phyloP scores from a whole-genome alignment of 2,888 invertebrate species.

The Sclerodermus sp. region DNA sequence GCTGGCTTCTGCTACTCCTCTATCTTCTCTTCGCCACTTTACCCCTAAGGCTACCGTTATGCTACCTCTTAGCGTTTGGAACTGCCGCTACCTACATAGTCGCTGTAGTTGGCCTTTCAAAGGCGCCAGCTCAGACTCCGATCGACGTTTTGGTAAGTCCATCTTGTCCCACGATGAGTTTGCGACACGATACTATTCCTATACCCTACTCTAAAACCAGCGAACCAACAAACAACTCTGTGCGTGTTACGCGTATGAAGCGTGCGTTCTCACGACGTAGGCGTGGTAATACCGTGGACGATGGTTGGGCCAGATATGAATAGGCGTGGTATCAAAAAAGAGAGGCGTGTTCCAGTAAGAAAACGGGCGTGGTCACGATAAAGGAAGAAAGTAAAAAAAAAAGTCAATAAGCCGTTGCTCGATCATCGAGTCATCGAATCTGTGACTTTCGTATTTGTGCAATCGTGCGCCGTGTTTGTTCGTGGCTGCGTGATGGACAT shows the following conservation, averaged over 20 bases:
- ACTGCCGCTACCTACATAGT: constrained; percentile 67
- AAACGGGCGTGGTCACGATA: no score
- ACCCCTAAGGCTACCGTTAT: constrained; percentile 69
- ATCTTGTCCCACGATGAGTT: background rate
- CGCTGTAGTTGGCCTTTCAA: constrained; percentile 63
- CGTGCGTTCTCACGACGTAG: no score
- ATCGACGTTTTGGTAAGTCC: constrained; percentile 52
- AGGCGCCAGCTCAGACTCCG: constrained; percentile 54
- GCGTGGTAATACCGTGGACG: no score
- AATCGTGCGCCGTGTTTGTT: background rate
- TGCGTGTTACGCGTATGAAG: no score
- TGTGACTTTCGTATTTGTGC: background rate
- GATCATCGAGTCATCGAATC: background rate
- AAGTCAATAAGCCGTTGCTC: no score
- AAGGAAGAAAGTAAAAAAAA: no score
- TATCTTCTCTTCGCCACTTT: constrained; percentile 75
- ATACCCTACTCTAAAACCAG: no score
- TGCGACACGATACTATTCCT: background rate
- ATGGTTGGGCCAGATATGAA: no score
- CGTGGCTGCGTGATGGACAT: background rate
- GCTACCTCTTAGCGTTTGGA: constrained; percentile 64
- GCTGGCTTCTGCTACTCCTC: constrained; percentile 72
- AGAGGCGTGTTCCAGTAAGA: no score
- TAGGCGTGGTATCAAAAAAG: no score
- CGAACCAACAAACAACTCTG: no score